These are phyloP conservation scores for Stichopus chloronotus DNA, from an alignment of 35 echinoderm and acorn worm species.

Conservation along the genomic window DNA sequence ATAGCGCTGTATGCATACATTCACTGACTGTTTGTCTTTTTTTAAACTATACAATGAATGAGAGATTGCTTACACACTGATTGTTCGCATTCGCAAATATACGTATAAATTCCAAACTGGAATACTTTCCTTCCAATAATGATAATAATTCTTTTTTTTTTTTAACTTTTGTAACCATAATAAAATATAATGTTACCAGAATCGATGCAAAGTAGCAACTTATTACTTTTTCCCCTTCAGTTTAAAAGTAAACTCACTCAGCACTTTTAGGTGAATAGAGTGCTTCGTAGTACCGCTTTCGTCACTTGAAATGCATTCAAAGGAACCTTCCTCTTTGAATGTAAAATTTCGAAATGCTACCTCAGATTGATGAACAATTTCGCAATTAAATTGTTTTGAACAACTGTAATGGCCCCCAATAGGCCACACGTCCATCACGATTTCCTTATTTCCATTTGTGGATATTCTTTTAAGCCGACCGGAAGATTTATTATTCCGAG, in stretches of 20 bases:
- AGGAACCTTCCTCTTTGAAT: neutral
- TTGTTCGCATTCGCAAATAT: no score
- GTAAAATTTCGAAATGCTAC: neutral
- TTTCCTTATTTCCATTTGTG: neutral
- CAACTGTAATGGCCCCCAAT: neutral
- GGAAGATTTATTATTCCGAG: neutral
- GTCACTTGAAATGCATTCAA: conserved; percentile 13
- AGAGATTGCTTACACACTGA: no score
- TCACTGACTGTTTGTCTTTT: no score
- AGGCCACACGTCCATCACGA: neutral
- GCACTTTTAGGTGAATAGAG: neutral
- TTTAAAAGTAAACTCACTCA: neutral
- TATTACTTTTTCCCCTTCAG: no score
- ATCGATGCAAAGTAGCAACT: no score
- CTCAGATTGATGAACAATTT: neutral
- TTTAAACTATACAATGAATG: no score
- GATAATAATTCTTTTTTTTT: no score
- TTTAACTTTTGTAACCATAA: no score
- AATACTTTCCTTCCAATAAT: no score
- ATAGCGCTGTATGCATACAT: no score
- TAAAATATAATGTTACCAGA: no score
- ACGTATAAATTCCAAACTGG: no score
- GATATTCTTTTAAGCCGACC: neutral
- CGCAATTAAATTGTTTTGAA: neutral
- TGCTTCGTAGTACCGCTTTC: neutral